Base-by-base conservation (phyloP, 1,140 invertebrate genomes). In the Bombus affinis region DNA sequence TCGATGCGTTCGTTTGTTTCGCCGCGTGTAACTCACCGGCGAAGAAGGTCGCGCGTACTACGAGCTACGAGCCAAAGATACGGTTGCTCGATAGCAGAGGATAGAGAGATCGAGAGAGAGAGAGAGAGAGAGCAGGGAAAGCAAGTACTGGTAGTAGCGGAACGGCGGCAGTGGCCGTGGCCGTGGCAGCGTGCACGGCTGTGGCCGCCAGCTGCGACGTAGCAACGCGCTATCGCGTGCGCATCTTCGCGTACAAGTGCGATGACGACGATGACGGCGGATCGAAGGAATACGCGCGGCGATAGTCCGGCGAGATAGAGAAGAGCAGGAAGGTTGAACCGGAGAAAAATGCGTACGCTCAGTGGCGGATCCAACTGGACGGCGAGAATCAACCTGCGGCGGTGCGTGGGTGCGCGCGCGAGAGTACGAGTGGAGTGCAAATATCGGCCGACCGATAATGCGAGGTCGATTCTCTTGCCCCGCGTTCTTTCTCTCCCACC, bases 371-470 rank as follows among this genome's bases (percentile, higher is more conserved):
- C 3, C 59, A n/a, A 10, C 4, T 15, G 13, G 13, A n/a, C 62
- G n/a, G n/a, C n/a, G 87, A 53, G 47, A 53, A 53, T 53, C 47
- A 53, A 53, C 47, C 18, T 53, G 18, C 47, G 47, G 71, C 81
- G 87, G 85, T 81, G 82, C 53, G 68, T 88, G 47, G 82, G 81
- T 62, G 84, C 76, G 85, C 86, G 90, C 86, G 90, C 89, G 89
- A 90, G 77, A 89, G 66, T 89, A 93, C 91, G 91, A 95, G 94
- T 93, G 93, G 89, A 95, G 94, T 93, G 94, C 94, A 95, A 95
- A 95, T 93, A 95, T 94, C 92, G 91, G 89, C 92, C 91, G 92
- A 92, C 83, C 90, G 93, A 92, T 94, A 95, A 95, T 94, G 93
- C 91, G 92, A 92, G 93, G 93, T 94, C 93, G 91, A 92, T 93